Evolutionary conservation across 2,113 vertebrate species (phyloP).

Genomic region (Brevimyrus niger): DNA sequence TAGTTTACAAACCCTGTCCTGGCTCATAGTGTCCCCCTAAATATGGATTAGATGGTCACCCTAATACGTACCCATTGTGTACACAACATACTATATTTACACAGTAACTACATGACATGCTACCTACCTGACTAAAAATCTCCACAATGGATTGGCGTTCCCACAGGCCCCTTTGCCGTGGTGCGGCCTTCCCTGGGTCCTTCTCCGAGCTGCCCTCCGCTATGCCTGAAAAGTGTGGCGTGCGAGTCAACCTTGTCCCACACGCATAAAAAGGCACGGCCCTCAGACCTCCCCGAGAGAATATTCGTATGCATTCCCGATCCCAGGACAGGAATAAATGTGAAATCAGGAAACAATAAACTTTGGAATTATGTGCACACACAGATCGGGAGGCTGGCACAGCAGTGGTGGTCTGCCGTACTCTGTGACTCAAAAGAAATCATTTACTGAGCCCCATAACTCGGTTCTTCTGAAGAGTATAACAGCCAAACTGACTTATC

Average conservation of each 20-base stretch:
- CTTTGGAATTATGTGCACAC: not conserved
- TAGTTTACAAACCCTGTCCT: not conserved
- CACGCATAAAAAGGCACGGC: not conserved
- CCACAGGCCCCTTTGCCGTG: not conserved
- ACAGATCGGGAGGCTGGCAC: not conserved
- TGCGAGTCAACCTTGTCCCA: not conserved
- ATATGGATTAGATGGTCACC: not conserved
- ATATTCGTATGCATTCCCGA: constrained; percentile 30
- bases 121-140: not conserved
- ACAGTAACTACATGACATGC: not conserved
- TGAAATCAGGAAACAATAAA: not conserved
- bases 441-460: not conserved
- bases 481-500: no score
- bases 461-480: not conserved
- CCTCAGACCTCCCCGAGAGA: constrained; percentile 5
- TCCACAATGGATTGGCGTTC: not conserved
- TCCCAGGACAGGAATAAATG: constrained; percentile 21
- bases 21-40: not conserved
- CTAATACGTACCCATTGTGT: not conserved
- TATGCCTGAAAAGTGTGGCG: not conserved
- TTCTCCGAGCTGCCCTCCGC: not conserved
- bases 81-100: not conserved
- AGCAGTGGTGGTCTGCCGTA: not conserved
- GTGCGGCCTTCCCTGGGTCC: not conserved
- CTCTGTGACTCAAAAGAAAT: not conserved